These are phyloP conservation scores for Xanthia icteritia DNA, from an alignment of 2,888 invertebrate genomes.

Conservation along the genomic window DNA sequence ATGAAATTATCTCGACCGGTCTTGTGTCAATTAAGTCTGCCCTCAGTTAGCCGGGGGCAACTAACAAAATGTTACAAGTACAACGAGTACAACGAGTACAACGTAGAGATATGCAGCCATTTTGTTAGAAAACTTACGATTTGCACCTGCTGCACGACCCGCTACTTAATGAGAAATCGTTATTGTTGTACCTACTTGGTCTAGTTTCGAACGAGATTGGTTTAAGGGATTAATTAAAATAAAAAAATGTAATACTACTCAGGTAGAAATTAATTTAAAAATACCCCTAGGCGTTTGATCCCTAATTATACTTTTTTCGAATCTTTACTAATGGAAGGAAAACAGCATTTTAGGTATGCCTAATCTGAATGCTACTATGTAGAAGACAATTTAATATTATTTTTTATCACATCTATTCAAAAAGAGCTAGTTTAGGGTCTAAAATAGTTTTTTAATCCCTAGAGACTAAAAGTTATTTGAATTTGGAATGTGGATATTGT, in stretches of 20 bases:
- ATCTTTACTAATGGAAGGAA: too few species aligned
- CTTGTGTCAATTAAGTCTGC: conserved; percentile 71
- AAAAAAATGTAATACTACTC: neutral
- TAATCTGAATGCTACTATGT: too few species aligned
- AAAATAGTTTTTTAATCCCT: too few species aligned
- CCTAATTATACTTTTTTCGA: neutral
- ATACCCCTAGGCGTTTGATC: neutral
- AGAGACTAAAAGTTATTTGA: too few species aligned
- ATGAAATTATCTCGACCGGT: conserved; percentile 66
- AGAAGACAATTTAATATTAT: too few species aligned
- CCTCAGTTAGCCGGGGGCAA: conserved; percentile 60
- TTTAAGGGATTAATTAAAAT: conserved; percentile 25
- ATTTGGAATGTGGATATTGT: too few species aligned
- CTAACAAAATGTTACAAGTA: conserved; percentile 44
- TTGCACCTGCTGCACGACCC: conserved; percentile 62
- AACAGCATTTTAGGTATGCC: too few species aligned
- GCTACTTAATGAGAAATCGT: conserved; percentile 33
- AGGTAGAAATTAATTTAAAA: neutral
- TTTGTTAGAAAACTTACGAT: conserved; percentile 64
- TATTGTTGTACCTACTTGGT: conserved; percentile 25
- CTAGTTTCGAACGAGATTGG: conserved; percentile 3
- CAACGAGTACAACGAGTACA: conserved; percentile 56
- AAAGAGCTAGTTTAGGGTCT: too few species aligned
- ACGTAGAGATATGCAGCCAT: conserved; percentile 63
- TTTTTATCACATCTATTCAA: too few species aligned